Base-by-base conservation (phyloP, 2,113 vertebrate species). In the Tricholaema leucomelas region DNA sequence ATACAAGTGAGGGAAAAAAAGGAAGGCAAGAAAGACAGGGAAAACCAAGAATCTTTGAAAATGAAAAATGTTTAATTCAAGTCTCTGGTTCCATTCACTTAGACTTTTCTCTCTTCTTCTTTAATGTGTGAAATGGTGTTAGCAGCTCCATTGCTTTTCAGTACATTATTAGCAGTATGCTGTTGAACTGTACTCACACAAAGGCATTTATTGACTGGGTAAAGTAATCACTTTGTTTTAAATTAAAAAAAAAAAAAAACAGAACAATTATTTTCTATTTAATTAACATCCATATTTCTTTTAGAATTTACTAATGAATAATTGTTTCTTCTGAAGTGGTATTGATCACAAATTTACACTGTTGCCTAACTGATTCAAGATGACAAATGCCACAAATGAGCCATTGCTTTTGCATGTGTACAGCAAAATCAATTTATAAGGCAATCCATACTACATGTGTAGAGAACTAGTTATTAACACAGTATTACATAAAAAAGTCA, bases 311-410 rank as follows among this genome's bases (percentile, higher is more conserved):
- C 85, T 93, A 94, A 89, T 86, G 23, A 97, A 97, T 95, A 90
- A 65, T 19, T 90, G n/a, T 93, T 97, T 65, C 42, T 4, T 24
- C 65, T 87, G 64, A 96, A 95, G 78, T 92, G 65, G 14, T 81
- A 96, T 76, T 95, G 96, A 97, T 97, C 93, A 95, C 60, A 85
- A 93, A 78, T 92, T 96, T 96, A 85, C 40, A 60, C 71, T 85
- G 58, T 87, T 35, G 17, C 48, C 31, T 44, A 81, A 63, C 55
- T 91, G 76, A 81, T 94, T 82, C 31, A 36, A 96, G 77, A 72
- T 93, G 93, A 97, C 72, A 94, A 96, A 95, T 93, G 54, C 88
- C 88, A 78, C 55, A 88, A 59, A 50, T 8, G 60, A 73, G 42
- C 74, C 94, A 91, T 69, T 95, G 72, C 77, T 78, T 96, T 95